Evolutionary conservation across 2,113 vertebrate species (phyloP).

Genomic region (Phoxinus phoxinus): DNA sequence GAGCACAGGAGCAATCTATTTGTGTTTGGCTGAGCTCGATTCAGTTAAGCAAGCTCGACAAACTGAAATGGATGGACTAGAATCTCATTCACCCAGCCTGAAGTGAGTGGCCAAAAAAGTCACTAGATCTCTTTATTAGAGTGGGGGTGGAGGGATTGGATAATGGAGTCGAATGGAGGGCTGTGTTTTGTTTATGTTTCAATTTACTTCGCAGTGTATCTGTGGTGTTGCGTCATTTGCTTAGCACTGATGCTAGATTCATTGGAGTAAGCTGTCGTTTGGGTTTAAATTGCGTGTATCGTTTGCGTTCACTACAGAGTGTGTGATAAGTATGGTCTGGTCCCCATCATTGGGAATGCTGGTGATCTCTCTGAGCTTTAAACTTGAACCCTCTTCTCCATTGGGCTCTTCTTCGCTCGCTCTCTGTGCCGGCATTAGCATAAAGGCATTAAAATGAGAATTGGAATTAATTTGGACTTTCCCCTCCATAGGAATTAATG

Average conservation of each 20-base stretch:
- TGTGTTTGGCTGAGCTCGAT: constrained; percentile 74
- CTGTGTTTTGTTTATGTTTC: constrained; percentile 36
- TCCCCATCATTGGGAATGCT: not conserved
- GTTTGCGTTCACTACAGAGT: not conserved
- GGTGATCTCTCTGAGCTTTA: constrained; percentile 65
- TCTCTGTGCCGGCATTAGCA: constrained; percentile 75
- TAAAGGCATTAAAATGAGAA: constrained; percentile 85
- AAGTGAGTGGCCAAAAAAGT: constrained; percentile 45
- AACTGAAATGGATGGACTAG: constrained; percentile 76
- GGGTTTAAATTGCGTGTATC: constrained; percentile 2
- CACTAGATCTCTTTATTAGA: constrained; percentile 36
- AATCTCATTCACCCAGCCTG: constrained; percentile 55
- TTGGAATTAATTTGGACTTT: constrained; percentile 86
- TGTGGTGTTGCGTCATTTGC: constrained; percentile 10
- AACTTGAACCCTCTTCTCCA: constrained; percentile 76
- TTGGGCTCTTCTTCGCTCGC: constrained; percentile 60
- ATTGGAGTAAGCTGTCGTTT: not conserved
- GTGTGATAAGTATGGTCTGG: not conserved
- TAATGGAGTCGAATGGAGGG: constrained; percentile 27
- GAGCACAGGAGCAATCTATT: constrained; percentile 75
- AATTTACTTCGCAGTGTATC: constrained; percentile 4
- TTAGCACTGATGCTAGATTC: not conserved
- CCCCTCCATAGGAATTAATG: constrained; percentile 84
- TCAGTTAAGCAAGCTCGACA: constrained; percentile 76
- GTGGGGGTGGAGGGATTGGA: constrained; percentile 7